phyloP scores from a whole-genome alignment of 1,140 invertebrate species.

The Zaprionus tsacasi region DNA sequence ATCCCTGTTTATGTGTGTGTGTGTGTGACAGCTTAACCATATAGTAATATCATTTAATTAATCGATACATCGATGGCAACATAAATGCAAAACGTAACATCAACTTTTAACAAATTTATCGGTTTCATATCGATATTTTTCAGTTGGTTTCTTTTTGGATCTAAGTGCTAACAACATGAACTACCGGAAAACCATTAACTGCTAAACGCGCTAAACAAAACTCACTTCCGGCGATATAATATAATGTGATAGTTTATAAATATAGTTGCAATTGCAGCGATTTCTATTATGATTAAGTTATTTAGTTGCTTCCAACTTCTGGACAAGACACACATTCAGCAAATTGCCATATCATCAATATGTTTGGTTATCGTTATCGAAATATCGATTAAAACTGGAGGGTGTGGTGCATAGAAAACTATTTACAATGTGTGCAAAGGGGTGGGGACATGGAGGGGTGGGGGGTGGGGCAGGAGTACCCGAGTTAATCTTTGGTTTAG shows the following conservation, averaged over 20 bases:
- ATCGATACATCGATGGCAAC: conserved; percentile 55
- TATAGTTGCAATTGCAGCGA: conserved; percentile 20
- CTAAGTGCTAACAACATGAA: conserved; percentile 57
- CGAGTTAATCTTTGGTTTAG: conserved; percentile 7
- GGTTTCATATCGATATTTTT: conserved; percentile 1
- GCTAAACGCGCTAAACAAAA: conserved; percentile 68
- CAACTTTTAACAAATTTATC: conserved; percentile 58
- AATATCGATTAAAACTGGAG: conserved; percentile 47
- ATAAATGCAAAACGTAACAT: conserved; percentile 70
- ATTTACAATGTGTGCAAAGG: conserved; percentile 67
- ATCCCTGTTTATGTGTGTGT: conserved; percentile 21
- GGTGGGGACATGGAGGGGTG: background rate
- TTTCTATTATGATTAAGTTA: conserved; percentile 42
- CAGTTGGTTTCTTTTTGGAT: conserved; percentile 22
- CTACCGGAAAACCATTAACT: conserved; percentile 69
- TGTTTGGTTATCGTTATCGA: conserved; percentile 28
- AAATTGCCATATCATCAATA: conserved; percentile 72
- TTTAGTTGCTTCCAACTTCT: conserved; percentile 72
- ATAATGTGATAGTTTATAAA: conserved; percentile 24
- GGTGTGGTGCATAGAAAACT: conserved; percentile 69
- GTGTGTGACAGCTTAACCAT: conserved; percentile 21
- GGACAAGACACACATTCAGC: conserved; percentile 80
- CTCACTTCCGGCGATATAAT: conserved; percentile 44
- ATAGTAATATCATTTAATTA: conserved; percentile 32
- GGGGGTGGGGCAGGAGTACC: background rate